Evolutionary conservation across 2,797 vertebrate genomes (phyloP), one percentile per base, ranked within the genome.

Genomic region (Galagoides demidoff): DNA sequence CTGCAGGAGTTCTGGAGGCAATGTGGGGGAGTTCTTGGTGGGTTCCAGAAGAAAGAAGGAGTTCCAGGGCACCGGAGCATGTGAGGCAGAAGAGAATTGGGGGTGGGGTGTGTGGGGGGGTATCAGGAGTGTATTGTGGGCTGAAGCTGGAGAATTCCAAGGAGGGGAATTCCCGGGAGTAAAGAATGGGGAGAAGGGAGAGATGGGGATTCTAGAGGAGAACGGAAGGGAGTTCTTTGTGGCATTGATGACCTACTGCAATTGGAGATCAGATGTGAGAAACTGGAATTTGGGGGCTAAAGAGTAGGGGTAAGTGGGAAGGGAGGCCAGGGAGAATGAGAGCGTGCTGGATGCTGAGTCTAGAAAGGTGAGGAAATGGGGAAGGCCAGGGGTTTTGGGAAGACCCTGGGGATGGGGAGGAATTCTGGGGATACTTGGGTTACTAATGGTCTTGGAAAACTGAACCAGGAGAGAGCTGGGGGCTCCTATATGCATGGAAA

Each of bases 91-190:
- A 63, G 92, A 63, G 70, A 64, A 89, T 81, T 87, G 68, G n/a
- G 87, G 63, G 29, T 52, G 49, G 83, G 94, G 25, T 76, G 39
- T 43, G 39, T 43, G 39, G 85, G 49, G 34, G 83, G 49, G 34
- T 14, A 63, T 63, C 61, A 63, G 81, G 92, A 93, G 84, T 89
- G 89, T 83, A 34, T 74, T 59, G 86, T 84, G 86, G 86, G 92
- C 91, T 31, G 45, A 71, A 83, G 70, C 76, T 23, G 63, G 82
- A 78, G 89, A 78, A 79, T 85, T 79, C 63, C 8, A 29, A 61
- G 77, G 85, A 70, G 63, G 85, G 86, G 49, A 71, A 71, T 84
- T 86, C 64, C 31, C 0, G 2, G 89, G 71, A 49, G 73, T 3
- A 57, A 76, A n/a, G 59, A 61, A 16, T 57, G 27, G 57, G 45